Percentiles rank a stretch among this genome's conserved stretches.
These are phyloP conservation scores for Thymallus thymallus DNA, from an alignment of 2,113 vertebrate species.

Conservation along the genomic window DNA sequence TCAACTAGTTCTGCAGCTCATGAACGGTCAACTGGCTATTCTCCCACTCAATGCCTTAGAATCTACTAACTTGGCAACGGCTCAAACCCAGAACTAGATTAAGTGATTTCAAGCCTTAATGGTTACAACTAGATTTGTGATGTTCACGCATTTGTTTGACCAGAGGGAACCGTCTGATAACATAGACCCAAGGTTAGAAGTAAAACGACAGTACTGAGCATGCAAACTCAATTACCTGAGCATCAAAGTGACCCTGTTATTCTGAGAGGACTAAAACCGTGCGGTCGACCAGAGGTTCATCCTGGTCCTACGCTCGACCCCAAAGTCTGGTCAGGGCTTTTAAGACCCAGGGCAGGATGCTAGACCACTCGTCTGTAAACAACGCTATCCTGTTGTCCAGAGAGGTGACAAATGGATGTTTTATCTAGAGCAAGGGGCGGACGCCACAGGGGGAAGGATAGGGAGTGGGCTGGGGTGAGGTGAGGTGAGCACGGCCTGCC, in stretches of 20 bases:
- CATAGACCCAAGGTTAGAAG: no score
- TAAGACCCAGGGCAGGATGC: constrained; percentile 42
- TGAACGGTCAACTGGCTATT: no score
- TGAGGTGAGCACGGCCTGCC: background rate
- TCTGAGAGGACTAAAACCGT: background rate
- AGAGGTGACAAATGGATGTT: constrained; percentile 52
- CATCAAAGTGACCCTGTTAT: background rate
- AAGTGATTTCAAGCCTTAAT: no score
- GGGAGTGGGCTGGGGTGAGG: background rate
- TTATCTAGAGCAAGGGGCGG: constrained; percentile 35
- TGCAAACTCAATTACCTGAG: background rate
- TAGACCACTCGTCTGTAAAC: constrained; percentile 37
- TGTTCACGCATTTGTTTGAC: no score
- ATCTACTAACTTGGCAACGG: no score
- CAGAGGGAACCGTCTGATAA: no score
- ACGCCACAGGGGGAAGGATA: constrained; percentile 5
- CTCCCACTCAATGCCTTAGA: no score
- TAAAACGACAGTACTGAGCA: no score
- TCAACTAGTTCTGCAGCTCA: no score
- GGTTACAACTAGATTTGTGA: no score
- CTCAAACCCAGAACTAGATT: no score
- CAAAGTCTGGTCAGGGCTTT: constrained; percentile 35
- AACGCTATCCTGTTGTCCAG: constrained; percentile 49
- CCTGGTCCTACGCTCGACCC: background rate
- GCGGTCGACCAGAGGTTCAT: background rate